Evolutionary conservation across 2,113 vertebrate species (phyloP).

Genomic region (Cercocebus atys): DNA sequence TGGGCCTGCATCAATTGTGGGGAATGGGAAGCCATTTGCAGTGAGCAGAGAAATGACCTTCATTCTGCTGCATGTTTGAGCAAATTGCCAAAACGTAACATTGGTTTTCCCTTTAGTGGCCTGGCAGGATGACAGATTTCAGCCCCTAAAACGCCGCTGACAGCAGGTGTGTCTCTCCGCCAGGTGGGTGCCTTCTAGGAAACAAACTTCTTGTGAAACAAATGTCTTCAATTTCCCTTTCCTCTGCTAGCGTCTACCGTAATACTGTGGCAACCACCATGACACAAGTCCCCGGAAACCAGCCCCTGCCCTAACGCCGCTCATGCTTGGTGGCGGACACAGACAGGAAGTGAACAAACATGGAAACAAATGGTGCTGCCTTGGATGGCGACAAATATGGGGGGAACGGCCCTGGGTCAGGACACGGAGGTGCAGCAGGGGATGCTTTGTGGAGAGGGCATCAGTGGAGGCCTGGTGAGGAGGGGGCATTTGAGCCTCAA

Average conservation of each 20-base stretch:
- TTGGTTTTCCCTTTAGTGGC: neutral
- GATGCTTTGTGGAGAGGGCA: too few relatives aligned
- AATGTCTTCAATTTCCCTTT: accelerated
- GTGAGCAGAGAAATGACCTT: neutral
- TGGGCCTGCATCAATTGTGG: accelerated
- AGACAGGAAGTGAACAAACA: accelerated
- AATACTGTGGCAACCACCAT: neutral
- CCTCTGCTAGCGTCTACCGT: accelerated
- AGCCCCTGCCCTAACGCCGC: accelerated
- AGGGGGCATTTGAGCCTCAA: too few relatives aligned
- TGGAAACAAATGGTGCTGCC: accelerated
- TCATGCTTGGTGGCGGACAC: accelerated
- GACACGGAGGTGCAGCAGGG: too few relatives aligned
- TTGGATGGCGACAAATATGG: too few relatives aligned
- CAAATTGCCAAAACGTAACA: neutral
- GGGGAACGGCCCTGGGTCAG: too few relatives aligned
- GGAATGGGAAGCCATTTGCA: accelerated
- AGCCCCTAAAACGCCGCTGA: accelerated
- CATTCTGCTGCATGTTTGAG: neutral
- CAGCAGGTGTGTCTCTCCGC: neutral
- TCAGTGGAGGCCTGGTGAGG: too few relatives aligned
- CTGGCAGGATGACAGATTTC: neutral
- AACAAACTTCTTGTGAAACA: neutral
- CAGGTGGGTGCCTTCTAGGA: accelerated
- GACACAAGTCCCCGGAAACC: too few relatives aligned